A percentile compares a stretch with the other conserved stretches of the same genome.
These are phyloP conservation scores for Melanogrammus aeglefinus DNA, from an alignment of 2,797 vertebrate species.

Conservation along the genomic window DNA sequence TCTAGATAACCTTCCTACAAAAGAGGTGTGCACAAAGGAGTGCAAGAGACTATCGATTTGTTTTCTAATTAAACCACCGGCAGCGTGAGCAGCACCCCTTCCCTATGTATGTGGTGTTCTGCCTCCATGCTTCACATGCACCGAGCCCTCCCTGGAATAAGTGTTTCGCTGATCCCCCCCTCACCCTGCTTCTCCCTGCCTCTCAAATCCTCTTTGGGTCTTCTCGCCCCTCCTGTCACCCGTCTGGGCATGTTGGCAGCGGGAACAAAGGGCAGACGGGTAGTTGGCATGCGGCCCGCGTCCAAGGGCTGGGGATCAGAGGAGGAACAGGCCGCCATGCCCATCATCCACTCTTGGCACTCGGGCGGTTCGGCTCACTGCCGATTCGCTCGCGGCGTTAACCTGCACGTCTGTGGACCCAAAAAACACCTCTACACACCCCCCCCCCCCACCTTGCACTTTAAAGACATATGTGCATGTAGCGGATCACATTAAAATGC, in stretches of 20 bases:
- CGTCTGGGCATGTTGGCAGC: slow-evolving; percentile 68
- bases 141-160: slow-evolving; percentile 28
- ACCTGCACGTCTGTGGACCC: slow-evolving; percentile 66
- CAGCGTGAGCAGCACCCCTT: neutral
- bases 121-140: neutral
- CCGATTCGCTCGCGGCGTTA: slow-evolving; percentile 72
- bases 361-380: slow-evolving; percentile 58
- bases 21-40: neutral
- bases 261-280: slow-evolving; percentile 65
- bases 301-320: slow-evolving; percentile 63
- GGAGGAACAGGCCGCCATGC: slow-evolving; percentile 60
- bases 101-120: neutral
- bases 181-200: slow-evolving; percentile 18
- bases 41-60: neutral
- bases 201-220: slow-evolving; percentile 54
- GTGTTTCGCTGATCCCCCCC: slow-evolving; percentile 31
- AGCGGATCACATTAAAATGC: slow-evolving; percentile 72
- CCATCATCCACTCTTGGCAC: slow-evolving; percentile 67
- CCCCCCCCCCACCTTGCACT: slow-evolving; percentile 55
- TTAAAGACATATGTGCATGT: slow-evolving; percentile 74
- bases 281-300: slow-evolving; percentile 62
- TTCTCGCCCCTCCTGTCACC: slow-evolving; percentile 52
- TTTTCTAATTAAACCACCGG: neutral
- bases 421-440: slow-evolving; percentile 64
- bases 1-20: neutral